A percentile compares a stretch with the other conserved stretches of the same genome.
phyloP scores from a whole-genome alignment of 2,888 invertebrate species.

The Meteorus colon region DNA sequence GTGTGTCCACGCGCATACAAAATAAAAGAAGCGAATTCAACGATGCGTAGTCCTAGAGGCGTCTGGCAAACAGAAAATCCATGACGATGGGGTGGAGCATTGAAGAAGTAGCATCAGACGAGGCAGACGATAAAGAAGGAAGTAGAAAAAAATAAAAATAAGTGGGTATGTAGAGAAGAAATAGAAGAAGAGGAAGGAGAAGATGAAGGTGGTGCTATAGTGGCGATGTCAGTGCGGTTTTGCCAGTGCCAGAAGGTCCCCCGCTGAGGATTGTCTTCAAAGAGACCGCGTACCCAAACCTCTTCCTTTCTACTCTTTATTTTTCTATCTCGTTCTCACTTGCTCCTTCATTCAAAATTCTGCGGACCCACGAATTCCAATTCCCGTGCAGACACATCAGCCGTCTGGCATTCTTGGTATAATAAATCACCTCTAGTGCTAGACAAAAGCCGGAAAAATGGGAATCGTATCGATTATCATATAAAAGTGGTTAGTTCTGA shows the following conservation, averaged over 20 bases:
- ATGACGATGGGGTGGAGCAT: conserved; percentile 32
- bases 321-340: conserved; percentile 36
- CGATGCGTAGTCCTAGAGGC: conserved; percentile 32
- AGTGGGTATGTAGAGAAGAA: conserved; percentile 33
- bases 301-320: conserved; percentile 17
- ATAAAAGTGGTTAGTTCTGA: conserved; percentile 25
- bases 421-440: conserved; percentile 63
- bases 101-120: conserved; percentile 13
- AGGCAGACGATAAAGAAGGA: neutral
- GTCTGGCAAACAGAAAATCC: conserved; percentile 40
- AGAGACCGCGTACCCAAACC: conserved; percentile 55
- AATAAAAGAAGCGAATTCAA: conserved; percentile 8
- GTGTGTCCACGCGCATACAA: neutral
- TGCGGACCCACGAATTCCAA: conserved; percentile 41
- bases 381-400: conserved; percentile 46
- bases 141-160: conserved; percentile 29
- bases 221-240: conserved; percentile 46
- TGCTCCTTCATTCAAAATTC: conserved; percentile 47
- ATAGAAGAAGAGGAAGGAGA: conserved; percentile 23
- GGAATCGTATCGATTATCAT: conserved; percentile 64
- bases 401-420: conserved; percentile 55
- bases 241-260: conserved; percentile 52
- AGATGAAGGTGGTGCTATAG: conserved; percentile 48
- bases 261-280: conserved; percentile 63
- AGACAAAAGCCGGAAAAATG: conserved; percentile 67